These are phyloP conservation scores for Masnerella sp. DNA, from an alignment of 2,888 invertebrate genomes.

Conservation along the genomic window DNA sequence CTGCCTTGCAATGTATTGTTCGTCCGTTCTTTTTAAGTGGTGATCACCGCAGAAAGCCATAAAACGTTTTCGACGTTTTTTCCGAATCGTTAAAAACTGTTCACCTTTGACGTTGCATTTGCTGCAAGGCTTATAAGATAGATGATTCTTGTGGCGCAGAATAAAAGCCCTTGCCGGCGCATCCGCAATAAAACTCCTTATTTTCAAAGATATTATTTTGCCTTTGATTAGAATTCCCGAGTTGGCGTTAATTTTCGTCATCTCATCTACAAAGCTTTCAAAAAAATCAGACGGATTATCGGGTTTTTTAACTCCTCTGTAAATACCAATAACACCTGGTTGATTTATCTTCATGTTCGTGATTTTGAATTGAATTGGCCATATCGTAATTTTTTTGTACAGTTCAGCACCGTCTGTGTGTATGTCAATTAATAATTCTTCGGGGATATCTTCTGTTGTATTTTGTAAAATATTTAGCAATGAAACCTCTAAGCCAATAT, in stretches of 20 bases:
- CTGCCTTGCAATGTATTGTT: background rate
- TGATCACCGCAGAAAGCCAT: background rate
- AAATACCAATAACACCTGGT: background rate
- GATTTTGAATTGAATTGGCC: conserved; percentile 1
- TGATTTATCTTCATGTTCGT: background rate
- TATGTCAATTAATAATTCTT: background rate
- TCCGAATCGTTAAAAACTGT: background rate
- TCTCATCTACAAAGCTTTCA: background rate
- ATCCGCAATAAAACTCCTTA: background rate
- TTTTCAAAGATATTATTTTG: conserved; percentile 1
- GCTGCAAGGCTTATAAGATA: conserved; percentile 2
- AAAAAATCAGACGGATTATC: background rate
- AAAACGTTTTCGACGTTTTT: background rate
- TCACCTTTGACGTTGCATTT: background rate
- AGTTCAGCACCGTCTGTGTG: conserved; percentile 1
- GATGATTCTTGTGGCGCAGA: conserved; percentile 3
- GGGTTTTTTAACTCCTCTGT: background rate
- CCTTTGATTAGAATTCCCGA: background rate
- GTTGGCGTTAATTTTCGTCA: background rate
- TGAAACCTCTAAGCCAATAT: background rate
- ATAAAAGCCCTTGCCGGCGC: conserved; percentile 4
- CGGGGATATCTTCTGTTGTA: background rate
- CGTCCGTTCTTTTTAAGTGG: background rate
- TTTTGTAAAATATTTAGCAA: conserved; percentile 2
- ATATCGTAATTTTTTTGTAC: background rate